phyloP scores from a whole-genome alignment of 2,888 invertebrate genomes.

The Ectemnius lituratus region DNA sequence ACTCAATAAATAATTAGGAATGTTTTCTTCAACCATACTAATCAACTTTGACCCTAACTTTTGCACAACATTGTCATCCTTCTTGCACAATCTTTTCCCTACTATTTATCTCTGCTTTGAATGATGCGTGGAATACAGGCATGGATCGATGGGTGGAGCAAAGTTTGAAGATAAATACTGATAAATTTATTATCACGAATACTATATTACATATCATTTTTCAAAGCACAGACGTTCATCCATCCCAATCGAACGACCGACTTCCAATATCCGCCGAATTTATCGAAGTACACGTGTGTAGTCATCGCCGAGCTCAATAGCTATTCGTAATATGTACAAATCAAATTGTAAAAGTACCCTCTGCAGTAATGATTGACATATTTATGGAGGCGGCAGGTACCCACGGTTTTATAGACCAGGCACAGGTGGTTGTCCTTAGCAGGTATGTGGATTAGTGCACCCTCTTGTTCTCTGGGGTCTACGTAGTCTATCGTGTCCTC shows the following conservation, averaged over 20 bases:
- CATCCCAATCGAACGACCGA: neutral
- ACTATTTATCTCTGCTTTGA: neutral
- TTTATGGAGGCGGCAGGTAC: conserved; percentile 76
- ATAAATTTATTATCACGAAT: conserved; percentile 72
- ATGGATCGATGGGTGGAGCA: neutral
- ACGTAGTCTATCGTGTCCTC: conserved; percentile 70
- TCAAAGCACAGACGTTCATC: conserved; percentile 40
- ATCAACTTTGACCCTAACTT: neutral
- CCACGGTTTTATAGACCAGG: conserved; percentile 82
- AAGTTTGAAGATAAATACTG: conserved; percentile 64
- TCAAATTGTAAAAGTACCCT: conserved; percentile 72
- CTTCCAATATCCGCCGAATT: conserved; percentile 1
- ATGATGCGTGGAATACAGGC: neutral
- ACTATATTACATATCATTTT: conserved; percentile 63
- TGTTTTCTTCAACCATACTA: conserved; percentile 49
- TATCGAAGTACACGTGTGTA: neutral
- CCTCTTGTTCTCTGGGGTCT: conserved; percentile 71
- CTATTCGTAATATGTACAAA: conserved; percentile 73
- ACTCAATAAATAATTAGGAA: conserved; percentile 62
- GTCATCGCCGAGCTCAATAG: conserved; percentile 15
- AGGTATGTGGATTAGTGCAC: conserved; percentile 82
- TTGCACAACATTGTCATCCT: neutral
- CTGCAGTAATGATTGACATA: conserved; percentile 73
- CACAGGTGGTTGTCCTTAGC: conserved; percentile 84
- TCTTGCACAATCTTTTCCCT: neutral